Percentiles rank a stretch among this genome's conserved stretches.
These are phyloP conservation scores for Oplegnathus fasciatus DNA, from an alignment of 2,113 vertebrate genomes.

Conservation along the genomic window DNA sequence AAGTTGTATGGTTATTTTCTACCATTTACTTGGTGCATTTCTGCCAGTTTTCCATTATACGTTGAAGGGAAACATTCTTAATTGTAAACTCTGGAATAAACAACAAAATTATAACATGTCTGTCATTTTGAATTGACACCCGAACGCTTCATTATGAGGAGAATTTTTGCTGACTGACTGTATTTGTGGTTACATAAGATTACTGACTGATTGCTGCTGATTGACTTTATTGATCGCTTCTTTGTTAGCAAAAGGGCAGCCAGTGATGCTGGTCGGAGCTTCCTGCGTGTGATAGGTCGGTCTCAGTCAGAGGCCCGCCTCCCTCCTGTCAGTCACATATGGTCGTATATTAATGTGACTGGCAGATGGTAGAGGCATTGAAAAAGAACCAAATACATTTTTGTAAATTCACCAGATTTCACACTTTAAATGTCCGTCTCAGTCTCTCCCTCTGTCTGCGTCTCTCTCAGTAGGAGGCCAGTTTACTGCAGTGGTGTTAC, in stretches of 20 bases:
- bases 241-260: conserved; percentile 24
- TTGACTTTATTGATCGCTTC: conserved; percentile 57
- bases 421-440: background rate
- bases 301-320: conserved; percentile 25
- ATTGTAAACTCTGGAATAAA: background rate
- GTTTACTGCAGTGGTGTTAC: conserved; percentile 77
- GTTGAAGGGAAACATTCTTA: background rate
- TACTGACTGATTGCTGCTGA: conserved; percentile 37
- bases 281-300: conserved; percentile 53
- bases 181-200: conserved; percentile 39
- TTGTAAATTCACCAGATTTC: conserved; percentile 18
- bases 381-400: background rate
- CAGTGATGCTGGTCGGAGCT: conserved; percentile 32
- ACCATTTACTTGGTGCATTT: background rate
- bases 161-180: conserved; percentile 4
- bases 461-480: conserved; percentile 41
- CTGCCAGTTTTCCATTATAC: background rate
- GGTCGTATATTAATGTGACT: background rate
- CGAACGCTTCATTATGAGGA: background rate
- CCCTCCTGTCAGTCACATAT: conserved; percentile 46
- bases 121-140: background rate
- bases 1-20: background rate
- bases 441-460: conserved; percentile 16
- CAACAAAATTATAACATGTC: background rate
- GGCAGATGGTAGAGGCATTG: background rate